Conservation (phyloP, 2,888 invertebrate genomes). For the Cerastoderma edule region DNA sequence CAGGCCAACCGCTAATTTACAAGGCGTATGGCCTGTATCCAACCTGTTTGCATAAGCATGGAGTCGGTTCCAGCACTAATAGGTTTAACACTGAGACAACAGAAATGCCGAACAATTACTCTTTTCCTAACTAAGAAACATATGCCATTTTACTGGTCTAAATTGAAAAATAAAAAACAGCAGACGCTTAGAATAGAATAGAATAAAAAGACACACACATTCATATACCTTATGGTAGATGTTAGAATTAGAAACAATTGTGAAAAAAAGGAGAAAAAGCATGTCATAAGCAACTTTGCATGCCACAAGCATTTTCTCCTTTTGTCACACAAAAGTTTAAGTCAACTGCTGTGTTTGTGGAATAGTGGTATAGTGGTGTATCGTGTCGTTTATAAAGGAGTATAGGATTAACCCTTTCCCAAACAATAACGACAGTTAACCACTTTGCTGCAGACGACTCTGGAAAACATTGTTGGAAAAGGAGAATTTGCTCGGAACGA, state of each 20-base stretch:
- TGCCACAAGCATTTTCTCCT: not conserved
- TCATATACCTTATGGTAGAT: not conserved
- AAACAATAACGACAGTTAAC: not conserved
- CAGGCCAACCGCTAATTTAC: too few species aligned
- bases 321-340: not conserved
- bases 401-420: not conserved
- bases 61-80: not conserved
- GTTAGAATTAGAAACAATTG: not conserved
- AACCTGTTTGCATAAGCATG: not conserved
- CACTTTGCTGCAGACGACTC: not conserved
- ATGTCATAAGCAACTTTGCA: not conserved
- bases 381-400: not conserved
- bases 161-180: not conserved
- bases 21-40: not conserved
- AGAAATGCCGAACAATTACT: not conserved
- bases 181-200: not conserved
- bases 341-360: not conserved
- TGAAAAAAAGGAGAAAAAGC: slow-evolving; percentile 7
- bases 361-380: not conserved
- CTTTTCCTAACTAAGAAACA: not conserved
- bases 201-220: not conserved
- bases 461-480: not conserved
- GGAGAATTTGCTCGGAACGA: not conserved
- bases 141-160: not conserved
- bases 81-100: not conserved